Base-by-base conservation (phyloP, 2,797 vertebrate genomes). In the Hoplostethus mediterraneus region DNA sequence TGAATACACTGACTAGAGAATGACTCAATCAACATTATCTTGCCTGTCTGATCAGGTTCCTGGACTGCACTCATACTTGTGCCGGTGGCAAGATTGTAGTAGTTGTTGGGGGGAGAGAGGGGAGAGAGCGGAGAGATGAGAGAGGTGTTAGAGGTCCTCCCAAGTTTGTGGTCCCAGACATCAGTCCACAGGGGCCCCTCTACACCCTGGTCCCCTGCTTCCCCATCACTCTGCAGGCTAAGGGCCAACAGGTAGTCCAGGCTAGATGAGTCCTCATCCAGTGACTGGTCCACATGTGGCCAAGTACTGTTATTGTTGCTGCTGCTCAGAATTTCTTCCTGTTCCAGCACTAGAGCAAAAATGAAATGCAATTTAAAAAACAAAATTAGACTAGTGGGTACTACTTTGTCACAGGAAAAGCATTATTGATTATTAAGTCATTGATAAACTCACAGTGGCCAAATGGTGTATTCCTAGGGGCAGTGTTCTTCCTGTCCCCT, bases 181-280 rank as follows among this genome's bases (percentile, higher is more conserved):
- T 92, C 90, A 1, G 90, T 91, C 94, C 93, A 95, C 57, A 91
- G 42, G 36, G 83, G 93, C 6, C 89, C 81, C 21, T 92, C 36
- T 30, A 84, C n/a, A 54, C 92, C 95, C 90, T 95, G 85, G 74
- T 92, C 77, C 59, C 82, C 68, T n/a, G 89, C 70, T 5, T 90
- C 89, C 38, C 89, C 89, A 62, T 97, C 96, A 25, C 76, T 94
- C 71, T 98, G 96, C 47, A 97, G 91, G 87, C 97, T 98, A 13
- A 97, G 95, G 65, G 97, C 97, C 93, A 97, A 70, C 88, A 96
- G 94, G 78, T 97, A 97, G 90, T 98, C 96, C 76, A 97, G 90
- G 61, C 94, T 93, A 2, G 93, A 92, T 0, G 89, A 92, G 62
- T 95, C 95, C n/a, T 96, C 95, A 7, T 92, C 92, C 3, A 77